A percentile compares a stretch with the other conserved stretches of the same genome.
phyloP scores from a whole-genome alignment of 2,797 vertebrate genomes.

The Crocidura indochinensis region DNA sequence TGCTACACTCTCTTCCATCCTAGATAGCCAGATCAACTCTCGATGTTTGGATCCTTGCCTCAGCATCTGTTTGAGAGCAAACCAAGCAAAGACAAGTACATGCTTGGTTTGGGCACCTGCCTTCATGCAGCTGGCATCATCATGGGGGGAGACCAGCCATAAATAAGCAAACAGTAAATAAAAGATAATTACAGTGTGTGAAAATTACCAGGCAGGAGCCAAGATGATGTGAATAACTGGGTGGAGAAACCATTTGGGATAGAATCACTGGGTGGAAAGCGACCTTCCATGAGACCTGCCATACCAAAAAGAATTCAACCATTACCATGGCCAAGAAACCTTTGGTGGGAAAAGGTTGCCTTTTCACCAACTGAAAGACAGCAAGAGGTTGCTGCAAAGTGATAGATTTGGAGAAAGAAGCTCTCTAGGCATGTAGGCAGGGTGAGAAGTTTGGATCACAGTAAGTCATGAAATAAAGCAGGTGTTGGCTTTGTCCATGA shows the following conservation, averaged over 20 bases:
- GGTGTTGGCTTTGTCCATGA: background rate
- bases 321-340: no score
- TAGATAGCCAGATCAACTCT: background rate
- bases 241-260: constrained; percentile 24
- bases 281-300: background rate
- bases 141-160: background rate
- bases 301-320: no score
- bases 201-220: constrained; percentile 29
- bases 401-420: background rate
- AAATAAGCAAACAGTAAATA: constrained; percentile 69
- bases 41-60: background rate
- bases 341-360: background rate
- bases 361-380: background rate
- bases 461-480: background rate
- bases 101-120: background rate
- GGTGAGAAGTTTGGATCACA: background rate
- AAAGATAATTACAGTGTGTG: constrained; percentile 37
- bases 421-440: background rate
- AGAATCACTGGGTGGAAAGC: background rate
- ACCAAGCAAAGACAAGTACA: background rate
- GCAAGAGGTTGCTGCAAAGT: background rate
- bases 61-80: background rate
- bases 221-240: background rate
- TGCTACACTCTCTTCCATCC: background rate
- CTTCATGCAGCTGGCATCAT: constrained; percentile 8